Conservation (phyloP, 2,113 vertebrate species). For the Oncorhynchus tshawytscha region DNA sequence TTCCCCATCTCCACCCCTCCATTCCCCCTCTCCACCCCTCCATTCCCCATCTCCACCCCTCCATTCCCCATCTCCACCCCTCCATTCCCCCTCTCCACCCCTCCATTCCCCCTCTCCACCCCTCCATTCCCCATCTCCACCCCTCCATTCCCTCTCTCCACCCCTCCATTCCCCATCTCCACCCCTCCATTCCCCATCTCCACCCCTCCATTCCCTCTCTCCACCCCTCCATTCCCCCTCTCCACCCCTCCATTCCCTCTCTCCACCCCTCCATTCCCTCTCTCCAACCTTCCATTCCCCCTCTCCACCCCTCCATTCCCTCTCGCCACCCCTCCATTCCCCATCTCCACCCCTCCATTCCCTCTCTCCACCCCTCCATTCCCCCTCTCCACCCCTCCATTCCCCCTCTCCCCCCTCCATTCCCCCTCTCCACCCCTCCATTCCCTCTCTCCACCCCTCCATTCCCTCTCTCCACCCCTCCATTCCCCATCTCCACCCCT, state of each 20-base stretch:
- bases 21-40: too few relatives aligned
- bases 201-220: slow-evolving; percentile 30
- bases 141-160: slow-evolving; percentile 54
- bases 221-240: too few relatives aligned
- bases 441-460: too few relatives aligned
- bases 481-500: background rate
- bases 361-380: slow-evolving; percentile 50
- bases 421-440: slow-evolving; percentile 63
- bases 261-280: too few relatives aligned
- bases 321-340: too few relatives aligned
- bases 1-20: too few relatives aligned
- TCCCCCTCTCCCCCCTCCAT: background rate
- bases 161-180: too few relatives aligned
- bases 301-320: slow-evolving; percentile 47
- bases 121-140: background rate
- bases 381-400: too few relatives aligned
- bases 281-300: slow-evolving; percentile 10
- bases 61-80: slow-evolving; percentile 57
- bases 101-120: too few relatives aligned
- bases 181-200: background rate
- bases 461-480: too few relatives aligned
- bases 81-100: too few relatives aligned
- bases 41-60: background rate
- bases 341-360: background rate
- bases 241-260: too few relatives aligned